These are phyloP conservation scores for Diadumene lineata DNA, from an alignment of 92 coral and sea anemone genomes.

Conservation along the genomic window DNA sequence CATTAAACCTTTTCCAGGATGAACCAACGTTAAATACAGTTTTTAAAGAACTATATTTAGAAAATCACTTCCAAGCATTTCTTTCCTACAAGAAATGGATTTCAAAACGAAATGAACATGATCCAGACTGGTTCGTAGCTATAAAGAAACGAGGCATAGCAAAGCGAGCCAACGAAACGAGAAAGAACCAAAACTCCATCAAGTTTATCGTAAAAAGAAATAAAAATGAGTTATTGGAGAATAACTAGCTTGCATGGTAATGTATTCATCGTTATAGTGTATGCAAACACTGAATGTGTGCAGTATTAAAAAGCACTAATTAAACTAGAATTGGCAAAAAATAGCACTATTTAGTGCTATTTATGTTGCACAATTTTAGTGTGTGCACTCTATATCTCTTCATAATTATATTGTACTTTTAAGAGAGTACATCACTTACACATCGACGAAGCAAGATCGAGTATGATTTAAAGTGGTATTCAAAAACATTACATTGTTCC, in stretches of 20 bases:
- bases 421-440: too few species aligned
- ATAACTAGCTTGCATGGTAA: neutral
- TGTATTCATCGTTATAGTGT: too few species aligned
- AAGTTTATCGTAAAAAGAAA: constrained; percentile 45
- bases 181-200: constrained; percentile 76
- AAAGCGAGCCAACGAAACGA: constrained; percentile 63
- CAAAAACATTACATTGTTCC: too few species aligned
- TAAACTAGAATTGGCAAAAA: too few species aligned
- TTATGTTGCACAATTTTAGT: too few species aligned
- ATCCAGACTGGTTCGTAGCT: constrained; percentile 60
- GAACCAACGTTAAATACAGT: constrained; percentile 70
- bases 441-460: too few species aligned
- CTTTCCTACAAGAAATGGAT: constrained; percentile 48
- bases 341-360: too few species aligned
- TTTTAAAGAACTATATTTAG: constrained; percentile 59
- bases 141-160: constrained; percentile 76
- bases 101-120: constrained; percentile 7
- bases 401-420: too few species aligned
- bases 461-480: too few species aligned
- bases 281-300: too few species aligned
- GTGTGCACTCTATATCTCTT: too few species aligned
- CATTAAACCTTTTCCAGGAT: constrained; percentile 31
- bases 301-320: too few species aligned
- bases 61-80: constrained; percentile 63
- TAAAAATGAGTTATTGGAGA: neutral